Conservation (phyloP, 2,113 vertebrate genomes). For the Nanorana parkeri region DNA sequence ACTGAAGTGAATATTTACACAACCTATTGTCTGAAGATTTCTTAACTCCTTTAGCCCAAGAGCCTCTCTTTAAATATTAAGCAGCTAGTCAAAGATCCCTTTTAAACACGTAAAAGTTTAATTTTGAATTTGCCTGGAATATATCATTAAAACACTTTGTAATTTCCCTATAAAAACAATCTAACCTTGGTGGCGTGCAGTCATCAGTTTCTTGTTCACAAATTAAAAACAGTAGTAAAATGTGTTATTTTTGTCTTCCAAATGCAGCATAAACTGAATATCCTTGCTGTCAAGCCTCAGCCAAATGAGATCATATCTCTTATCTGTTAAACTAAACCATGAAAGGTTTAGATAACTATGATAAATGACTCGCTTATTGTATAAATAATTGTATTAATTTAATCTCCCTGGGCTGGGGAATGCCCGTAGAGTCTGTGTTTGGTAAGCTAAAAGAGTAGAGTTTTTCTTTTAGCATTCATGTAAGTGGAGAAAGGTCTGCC, state of each 20-base stretch:
- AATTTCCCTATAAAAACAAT: no score
- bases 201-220: no score
- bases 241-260: conserved; percentile 6
- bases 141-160: no score
- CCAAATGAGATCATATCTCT: conserved; percentile 18
- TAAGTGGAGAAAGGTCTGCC: not conserved
- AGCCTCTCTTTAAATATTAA: no score
- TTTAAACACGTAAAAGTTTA: no score
- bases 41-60: no score
- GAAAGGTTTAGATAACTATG: conserved; percentile 50
- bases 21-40: no score
- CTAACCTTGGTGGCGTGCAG: no score
- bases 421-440: not conserved
- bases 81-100: no score
- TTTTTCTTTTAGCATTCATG: not conserved
- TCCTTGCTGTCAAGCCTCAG: not conserved
- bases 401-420: conserved; percentile 24
- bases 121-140: no score
- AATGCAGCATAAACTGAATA: not conserved
- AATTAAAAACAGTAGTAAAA: not conserved
- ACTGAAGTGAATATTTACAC: no score
- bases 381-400: conserved; percentile 50
- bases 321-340: conserved; percentile 43
- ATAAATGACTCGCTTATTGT: conserved; percentile 45
- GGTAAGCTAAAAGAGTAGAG: not conserved